phyloP scores from a whole-genome alignment of 2,797 vertebrate species.

The Phyllotis vaccarum region DNA sequence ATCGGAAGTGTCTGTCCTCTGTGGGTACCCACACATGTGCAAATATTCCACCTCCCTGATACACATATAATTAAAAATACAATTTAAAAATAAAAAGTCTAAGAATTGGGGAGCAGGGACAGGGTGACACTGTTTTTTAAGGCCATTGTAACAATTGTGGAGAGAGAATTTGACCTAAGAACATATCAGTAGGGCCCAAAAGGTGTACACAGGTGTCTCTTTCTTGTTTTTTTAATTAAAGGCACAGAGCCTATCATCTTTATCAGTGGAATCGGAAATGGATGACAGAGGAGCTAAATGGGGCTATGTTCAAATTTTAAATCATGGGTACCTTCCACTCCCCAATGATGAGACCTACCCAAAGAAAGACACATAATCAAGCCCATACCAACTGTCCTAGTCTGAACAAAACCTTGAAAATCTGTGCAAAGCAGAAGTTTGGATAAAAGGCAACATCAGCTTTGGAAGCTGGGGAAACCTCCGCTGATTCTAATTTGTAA shows the following conservation, averaged over 20 bases:
- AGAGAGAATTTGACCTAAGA: not conserved
- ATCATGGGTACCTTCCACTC: not conserved
- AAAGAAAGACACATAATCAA: not conserved
- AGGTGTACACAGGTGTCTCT: not conserved
- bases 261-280: not conserved
- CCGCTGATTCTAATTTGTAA: constrained; percentile 68
- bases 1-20: not conserved
- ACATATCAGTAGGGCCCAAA: not conserved
- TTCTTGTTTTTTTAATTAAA: not conserved
- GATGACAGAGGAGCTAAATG: not conserved
- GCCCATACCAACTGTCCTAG: not conserved
- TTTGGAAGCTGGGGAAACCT: constrained; percentile 65
- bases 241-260: not conserved
- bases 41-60: not conserved
- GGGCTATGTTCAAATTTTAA: not conserved
- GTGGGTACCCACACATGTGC: not conserved
- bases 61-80: not conserved
- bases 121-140: not conserved
- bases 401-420: constrained; percentile 50
- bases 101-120: not conserved
- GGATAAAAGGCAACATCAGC: constrained; percentile 39
- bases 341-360: not conserved
- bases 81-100: not conserved
- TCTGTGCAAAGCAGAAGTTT: constrained; percentile 34
- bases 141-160: not conserved